A percentile compares a stretch with the other conserved stretches of the same genome.
Conservation (phyloP, 1,140 invertebrate species). For the Drosophila melanica region DNA sequence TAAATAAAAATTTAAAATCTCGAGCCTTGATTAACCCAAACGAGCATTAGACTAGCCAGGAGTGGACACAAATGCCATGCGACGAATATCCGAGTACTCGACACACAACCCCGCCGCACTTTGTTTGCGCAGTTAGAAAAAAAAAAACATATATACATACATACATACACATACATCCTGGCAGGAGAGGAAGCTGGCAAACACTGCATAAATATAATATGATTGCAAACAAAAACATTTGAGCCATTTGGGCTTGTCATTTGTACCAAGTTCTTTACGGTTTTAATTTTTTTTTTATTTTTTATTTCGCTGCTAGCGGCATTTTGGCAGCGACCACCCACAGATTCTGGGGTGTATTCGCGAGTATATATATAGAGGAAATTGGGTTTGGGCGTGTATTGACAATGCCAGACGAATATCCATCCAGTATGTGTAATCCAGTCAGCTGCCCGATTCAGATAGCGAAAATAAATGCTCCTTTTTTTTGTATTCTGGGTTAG, state of each 20-base stretch:
- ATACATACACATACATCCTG: neutral
- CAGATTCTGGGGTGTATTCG: neutral
- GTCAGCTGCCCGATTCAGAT: conserved; percentile 17
- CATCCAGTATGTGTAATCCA: conserved; percentile 5
- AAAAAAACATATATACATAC: neutral
- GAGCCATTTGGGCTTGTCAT: conserved; percentile 66
- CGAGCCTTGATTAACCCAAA: conserved; percentile 74
- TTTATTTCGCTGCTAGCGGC: conserved; percentile 4
- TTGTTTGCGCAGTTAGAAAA: neutral
- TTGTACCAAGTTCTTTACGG: conserved; percentile 39
- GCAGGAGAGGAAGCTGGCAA: conserved; percentile 16
- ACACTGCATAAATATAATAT: conserved; percentile 74
- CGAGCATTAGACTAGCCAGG: conserved; percentile 54
- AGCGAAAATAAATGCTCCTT: neutral
- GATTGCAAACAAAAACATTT: conserved; percentile 70
- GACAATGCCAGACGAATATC: conserved; percentile 18
- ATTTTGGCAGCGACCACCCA: conserved; percentile 12
- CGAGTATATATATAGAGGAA: conserved; percentile 11
- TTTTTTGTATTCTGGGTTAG: neutral
- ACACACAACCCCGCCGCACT: neutral
- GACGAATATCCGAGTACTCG: neutral
- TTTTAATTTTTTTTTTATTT: conserved; percentile 23
- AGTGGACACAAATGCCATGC: conserved; percentile 21
- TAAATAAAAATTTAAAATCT: conserved; percentile 69
- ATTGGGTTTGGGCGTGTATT: conserved; percentile 19